Base-by-base conservation (phyloP, 2,888 invertebrate species). In the Chymomyza fuscimana region DNA sequence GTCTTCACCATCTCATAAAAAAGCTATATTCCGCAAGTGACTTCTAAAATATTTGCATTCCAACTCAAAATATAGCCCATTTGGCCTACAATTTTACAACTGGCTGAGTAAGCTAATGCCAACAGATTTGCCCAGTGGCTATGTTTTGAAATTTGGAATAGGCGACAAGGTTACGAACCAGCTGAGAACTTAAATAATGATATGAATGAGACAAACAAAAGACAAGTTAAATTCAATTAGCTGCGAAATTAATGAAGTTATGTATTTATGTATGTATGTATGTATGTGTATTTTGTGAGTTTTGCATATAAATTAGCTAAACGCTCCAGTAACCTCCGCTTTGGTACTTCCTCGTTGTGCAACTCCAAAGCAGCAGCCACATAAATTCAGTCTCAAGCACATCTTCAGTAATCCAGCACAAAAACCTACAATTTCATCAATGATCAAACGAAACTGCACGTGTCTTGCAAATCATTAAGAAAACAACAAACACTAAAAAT, bases 291-390 rank as follows among this genome's bases (percentile, higher is more conserved):
- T 32, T 7, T 32, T 59, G 29, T 22, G 59, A 59, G 32, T 32
- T 25, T 12, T 59, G 51, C 60, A 60, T 58, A 75, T 61, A 60
- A 62, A 56, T 63, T 50, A 66, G 76, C 78, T 88, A 85, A 85
- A 89, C 88, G 85, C 85, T 85, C 89, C 87, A 85, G 79, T 85
- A 85, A 85, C 88, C 85, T 85, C 81, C 78, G 87, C 65, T 59
- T 25, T 68, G 68, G 72, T 73, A 86, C 86, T 89, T 89, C 88
- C 86, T 89, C 76, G 69, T 58, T 16, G 58, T 59, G 25, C 25
- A 32, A 59, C 22, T 59, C 59, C 12, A 46, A 46, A 46, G 12
- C 40, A 46, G 40, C 40, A 52, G 19, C 15, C 7, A 7, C 16
- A 54, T 7, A 32, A 32, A 32, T 54, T 22, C 9, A 16, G 54